Evolutionary conservation across 1,140 invertebrate species (phyloP).

Genomic region (Watersipora subatra): DNA sequence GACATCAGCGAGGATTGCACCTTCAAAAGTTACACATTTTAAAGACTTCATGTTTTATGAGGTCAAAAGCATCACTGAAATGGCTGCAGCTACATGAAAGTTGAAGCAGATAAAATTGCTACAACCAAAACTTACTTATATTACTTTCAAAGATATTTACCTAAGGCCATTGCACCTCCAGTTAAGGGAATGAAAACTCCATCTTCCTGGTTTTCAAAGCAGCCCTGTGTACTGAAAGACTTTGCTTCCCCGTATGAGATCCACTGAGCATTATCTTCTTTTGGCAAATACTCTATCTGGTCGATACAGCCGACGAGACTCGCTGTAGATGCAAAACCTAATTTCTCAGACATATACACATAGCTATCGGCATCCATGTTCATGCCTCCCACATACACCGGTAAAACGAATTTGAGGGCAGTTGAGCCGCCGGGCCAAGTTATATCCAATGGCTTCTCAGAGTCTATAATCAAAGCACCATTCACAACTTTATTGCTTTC

Average conservation of each 20-base stretch:
- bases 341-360: neutral
- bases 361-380: neutral
- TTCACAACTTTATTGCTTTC: neutral
- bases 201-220: conserved; percentile 65
- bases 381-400: conserved; percentile 68
- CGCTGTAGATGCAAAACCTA: neutral
- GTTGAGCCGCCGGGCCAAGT: conserved; percentile 41
- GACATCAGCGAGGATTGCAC: too few relatives aligned
- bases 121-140: too few relatives aligned
- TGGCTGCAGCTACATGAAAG: too few relatives aligned
- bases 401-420: conserved; percentile 51
- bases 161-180: conserved; percentile 52
- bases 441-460: neutral
- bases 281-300: neutral
- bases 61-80: too few relatives aligned
- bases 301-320: neutral
- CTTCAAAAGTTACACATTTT: too few relatives aligned
- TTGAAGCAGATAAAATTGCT: too few relatives aligned
- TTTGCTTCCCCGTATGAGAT: neutral
- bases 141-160: too few relatives aligned
- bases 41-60: too few relatives aligned
- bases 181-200: conserved; percentile 73
- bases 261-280: neutral
- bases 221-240: conserved; percentile 44
- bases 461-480: neutral